Evolutionary conservation across 2,113 vertebrate genomes (phyloP), one percentile per base, ranked within the genome.

Genomic region (Narcine bancroftii): DNA sequence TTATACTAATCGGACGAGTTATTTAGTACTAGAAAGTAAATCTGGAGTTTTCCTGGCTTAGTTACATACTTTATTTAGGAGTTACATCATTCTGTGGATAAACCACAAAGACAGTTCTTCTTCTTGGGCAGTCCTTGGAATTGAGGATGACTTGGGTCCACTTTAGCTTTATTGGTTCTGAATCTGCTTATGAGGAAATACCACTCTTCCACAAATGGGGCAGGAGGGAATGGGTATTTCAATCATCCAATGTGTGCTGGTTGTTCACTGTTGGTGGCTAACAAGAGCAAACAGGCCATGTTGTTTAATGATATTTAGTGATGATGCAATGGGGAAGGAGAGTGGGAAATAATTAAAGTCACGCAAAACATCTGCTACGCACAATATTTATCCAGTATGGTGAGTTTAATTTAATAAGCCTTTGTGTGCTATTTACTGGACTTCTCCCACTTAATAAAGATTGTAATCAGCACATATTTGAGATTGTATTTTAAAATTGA

Each of bases 341-440:
- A 66, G 3, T 65, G 29, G 39, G 1, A 65, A 19, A 7, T 69
- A 91, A 85, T 6, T 17, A 42, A 47, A 21, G 33, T 87, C 33
- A 63, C 33, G 63, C 26, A 42, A 91, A 24, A n/a, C 89, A 89
- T 21, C 36, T 65, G 60, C 60, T 26, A 45, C 15, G 11, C 3
- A 69, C 89, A 91, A 47, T 91, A 50, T 91, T 91, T 91, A 91
- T 69, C 39, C 36, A 66, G n/a, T n/a, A 42, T 56, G 63, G 24
- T 69, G 56, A 7, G 89, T 2, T 11, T 47, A 11, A 7, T 36
- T 87, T 15, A 63, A 17, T 6, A 87, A 60, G 36, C 81, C 24
- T 33, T 10, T 69, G 26, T 0, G 1, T 45, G 89, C 50, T 17
- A 39, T 69, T 91, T 91, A 63, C 39, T 47, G 42, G 65, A 47